These are phyloP conservation scores for Semicossyphus pulcher DNA, from an alignment of 2,113 vertebrate genomes.

Conservation along the genomic window DNA sequence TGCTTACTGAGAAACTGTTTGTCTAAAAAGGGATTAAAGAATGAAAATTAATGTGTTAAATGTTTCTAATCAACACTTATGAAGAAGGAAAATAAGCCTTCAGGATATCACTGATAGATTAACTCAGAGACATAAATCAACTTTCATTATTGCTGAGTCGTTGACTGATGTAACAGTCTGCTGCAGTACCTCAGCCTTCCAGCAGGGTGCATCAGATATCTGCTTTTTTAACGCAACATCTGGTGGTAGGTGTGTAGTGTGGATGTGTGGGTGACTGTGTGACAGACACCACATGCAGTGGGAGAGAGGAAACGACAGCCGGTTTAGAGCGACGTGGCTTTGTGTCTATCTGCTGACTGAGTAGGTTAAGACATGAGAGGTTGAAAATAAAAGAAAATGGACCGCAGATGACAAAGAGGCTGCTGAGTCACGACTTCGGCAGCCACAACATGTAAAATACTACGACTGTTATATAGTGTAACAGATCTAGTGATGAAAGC, in stretches of 20 bases:
- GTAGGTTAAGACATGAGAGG: neutral
- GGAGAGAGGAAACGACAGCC: neutral
- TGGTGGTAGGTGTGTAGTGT: neutral
- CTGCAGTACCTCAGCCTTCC: slow-evolving; percentile 49
- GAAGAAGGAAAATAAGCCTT: too few species aligned
- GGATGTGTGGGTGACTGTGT: neutral
- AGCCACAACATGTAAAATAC: too few species aligned
- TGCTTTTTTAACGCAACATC: neutral
- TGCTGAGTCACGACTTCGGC: too few species aligned
- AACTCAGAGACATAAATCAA: too few species aligned
- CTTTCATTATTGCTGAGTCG: neutral
- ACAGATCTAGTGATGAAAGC: neutral
- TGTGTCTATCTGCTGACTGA: slow-evolving; percentile 20
- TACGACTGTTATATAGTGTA: too few species aligned
- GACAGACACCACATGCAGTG: slow-evolving; percentile 7
- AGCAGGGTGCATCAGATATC: slow-evolving; percentile 37
- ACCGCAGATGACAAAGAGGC: neutral
- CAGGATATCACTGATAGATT: too few species aligned
- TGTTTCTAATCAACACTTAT: too few species aligned
- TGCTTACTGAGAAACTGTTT: too few species aligned
- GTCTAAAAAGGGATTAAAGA: too few species aligned
- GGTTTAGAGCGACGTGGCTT: slow-evolving; percentile 62
- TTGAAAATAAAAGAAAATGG: neutral
- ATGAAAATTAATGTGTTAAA: too few species aligned
- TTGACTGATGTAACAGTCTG: neutral